Evolutionary conservation across 2,113 vertebrate species (phyloP).

Genomic region (Propithecus coquereli): DNA sequence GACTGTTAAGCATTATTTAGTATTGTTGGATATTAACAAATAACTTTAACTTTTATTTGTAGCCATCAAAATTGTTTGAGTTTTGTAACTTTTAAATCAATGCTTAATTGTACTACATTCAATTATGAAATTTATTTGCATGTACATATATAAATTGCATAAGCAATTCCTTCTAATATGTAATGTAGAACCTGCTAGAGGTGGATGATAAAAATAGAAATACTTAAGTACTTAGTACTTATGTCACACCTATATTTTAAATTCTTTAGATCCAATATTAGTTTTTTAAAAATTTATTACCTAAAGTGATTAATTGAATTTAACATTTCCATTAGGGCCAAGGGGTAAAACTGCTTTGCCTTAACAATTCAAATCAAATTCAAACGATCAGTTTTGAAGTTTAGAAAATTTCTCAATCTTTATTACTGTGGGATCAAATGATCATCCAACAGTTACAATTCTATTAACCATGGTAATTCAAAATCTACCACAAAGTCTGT

Average conservation of each 20-base stretch:
- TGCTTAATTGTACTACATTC: neutral
- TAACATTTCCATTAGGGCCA: neutral
- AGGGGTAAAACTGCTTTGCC: neutral
- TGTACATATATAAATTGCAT: neutral
- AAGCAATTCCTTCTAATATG: neutral
- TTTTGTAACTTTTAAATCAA: slow-evolving; percentile 13
- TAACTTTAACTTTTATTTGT: neutral
- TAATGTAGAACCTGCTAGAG: neutral
- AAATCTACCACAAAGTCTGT: neutral
- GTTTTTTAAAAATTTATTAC: neutral
- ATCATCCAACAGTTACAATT: neutral
- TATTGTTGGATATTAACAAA: neutral
- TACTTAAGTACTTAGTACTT: neutral
- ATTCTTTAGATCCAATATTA: neutral
- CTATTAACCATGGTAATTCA: neutral
- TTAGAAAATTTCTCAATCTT: neutral
- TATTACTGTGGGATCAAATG: neutral
- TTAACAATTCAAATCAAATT: neutral
- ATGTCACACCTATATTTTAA: neutral
- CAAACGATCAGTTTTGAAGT: neutral
- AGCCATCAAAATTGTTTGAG: neutral
- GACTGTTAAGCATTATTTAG: neutral
- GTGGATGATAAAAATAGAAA: neutral
- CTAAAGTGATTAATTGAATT: neutral
- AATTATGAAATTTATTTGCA: neutral